These are phyloP conservation scores for Candidula unifasciata DNA, from an alignment of 2,888 invertebrate genomes.

Conservation along the genomic window DNA sequence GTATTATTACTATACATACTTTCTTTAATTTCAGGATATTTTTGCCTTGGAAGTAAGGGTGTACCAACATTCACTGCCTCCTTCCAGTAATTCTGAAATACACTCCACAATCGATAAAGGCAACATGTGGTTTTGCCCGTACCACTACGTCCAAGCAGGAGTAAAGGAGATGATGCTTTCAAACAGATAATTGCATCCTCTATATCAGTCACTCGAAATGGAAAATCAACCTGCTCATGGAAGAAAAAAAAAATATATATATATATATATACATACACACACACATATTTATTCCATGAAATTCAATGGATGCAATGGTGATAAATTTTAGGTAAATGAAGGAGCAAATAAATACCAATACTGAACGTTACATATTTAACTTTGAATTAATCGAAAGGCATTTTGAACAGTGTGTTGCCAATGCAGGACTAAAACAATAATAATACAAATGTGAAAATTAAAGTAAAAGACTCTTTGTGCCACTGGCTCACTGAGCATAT, in stretches of 20 bases:
- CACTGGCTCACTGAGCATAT: too few species aligned
- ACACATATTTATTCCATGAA: too few species aligned
- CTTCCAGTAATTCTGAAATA: slow-evolving; percentile 69
- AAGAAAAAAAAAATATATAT: not conserved
- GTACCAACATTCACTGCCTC: not conserved
- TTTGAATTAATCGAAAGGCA: too few species aligned
- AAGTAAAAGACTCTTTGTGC: not conserved
- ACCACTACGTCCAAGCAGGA: slow-evolving; percentile 74
- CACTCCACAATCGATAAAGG: slow-evolving; percentile 71
- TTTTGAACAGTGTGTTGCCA: not conserved
- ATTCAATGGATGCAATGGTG: too few species aligned
- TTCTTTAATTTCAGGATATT: slow-evolving; percentile 20
- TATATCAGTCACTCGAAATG: slow-evolving; percentile 72
- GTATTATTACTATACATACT: slow-evolving; percentile 1
- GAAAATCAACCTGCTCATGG: slow-evolving; percentile 65
- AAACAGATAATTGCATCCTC: slow-evolving; percentile 72
- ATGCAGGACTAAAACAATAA: not conserved
- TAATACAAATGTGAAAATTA: not conserved
- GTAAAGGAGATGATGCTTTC: slow-evolving; percentile 62
- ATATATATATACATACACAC: not conserved
- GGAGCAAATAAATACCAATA: too few species aligned
- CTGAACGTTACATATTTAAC: too few species aligned
- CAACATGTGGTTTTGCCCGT: slow-evolving; percentile 75
- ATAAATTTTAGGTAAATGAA: too few species aligned
- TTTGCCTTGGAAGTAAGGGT: slow-evolving; percentile 12